Percentiles rank a stretch among this genome's conserved stretches.
Conservation (phyloP, 2,797 vertebrate species). For the Podarcis siculus region DNA sequence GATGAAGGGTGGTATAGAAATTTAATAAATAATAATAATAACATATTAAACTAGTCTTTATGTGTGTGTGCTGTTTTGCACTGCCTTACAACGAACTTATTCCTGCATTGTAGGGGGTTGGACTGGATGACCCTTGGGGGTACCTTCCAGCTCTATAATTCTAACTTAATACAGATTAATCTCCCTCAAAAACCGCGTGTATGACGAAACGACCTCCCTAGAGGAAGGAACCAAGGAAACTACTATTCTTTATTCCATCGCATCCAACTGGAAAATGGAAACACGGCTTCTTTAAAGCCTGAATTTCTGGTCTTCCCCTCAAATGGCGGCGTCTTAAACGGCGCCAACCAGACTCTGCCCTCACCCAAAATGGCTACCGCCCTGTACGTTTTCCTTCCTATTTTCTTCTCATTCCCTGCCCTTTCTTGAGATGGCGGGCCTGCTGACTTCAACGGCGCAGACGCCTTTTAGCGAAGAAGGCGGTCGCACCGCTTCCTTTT, state of each 20-base stretch:
- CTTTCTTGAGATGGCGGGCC: neutral
- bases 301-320: neutral
- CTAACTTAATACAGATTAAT: neutral
- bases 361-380: slow-evolving; percentile 21
- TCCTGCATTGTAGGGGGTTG: too few relatives aligned
- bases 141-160: too few relatives aligned
- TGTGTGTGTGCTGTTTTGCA: neutral
- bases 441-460: neutral
- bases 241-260: neutral
- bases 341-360: neutral
- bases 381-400: neutral
- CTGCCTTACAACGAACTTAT: neutral
- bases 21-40: neutral
- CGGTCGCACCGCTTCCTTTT: neutral
- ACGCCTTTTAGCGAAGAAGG: neutral
- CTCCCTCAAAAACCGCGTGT: neutral
- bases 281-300: neutral
- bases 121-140: too few relatives aligned
- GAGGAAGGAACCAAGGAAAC: neutral
- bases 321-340: slow-evolving; percentile 7
- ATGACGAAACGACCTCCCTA: neutral
- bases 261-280: neutral
- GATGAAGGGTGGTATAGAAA: neutral
- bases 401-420: neutral
- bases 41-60: neutral